Conservation (phyloP, 2,888 invertebrate genomes). For the Cryptocephalus moraei region DNA sequence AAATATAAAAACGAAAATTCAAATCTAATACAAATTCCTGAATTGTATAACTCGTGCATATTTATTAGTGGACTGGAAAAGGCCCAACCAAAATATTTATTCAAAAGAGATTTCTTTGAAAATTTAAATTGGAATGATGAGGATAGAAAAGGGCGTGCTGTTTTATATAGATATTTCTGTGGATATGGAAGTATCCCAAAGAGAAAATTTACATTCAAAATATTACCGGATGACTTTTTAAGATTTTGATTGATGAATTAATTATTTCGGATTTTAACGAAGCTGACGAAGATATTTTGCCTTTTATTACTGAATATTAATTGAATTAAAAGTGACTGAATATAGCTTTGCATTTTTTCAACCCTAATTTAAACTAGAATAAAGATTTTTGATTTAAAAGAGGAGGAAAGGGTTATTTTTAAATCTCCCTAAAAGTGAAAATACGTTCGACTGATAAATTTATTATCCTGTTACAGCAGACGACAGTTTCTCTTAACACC, state of each 20-base stretch:
- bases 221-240: conserved; percentile 17
- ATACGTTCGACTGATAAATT: no score
- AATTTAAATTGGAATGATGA: not conserved
- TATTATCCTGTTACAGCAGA: no score
- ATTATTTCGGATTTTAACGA: conserved; percentile 5
- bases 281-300: no score
- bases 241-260: conserved; percentile 23
- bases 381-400: no score
- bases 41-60: conserved; percentile 34
- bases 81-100: not conserved
- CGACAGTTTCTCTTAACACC: no score
- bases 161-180: not conserved
- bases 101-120: not conserved
- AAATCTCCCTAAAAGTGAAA: no score
- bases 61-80: conserved; percentile 28
- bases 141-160: not conserved
- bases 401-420: no score
- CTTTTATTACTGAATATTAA: no score
- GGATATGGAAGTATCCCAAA: conserved; percentile 10
- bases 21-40: conserved; percentile 34
- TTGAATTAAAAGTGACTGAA: no score
- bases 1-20: conserved; percentile 35
- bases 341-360: no score
- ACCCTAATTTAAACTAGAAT: no score
- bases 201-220: conserved; percentile 23